Evolutionary conservation across 2,797 vertebrate genomes (phyloP).

Genomic region (Crocodylus rhombifer): DNA sequence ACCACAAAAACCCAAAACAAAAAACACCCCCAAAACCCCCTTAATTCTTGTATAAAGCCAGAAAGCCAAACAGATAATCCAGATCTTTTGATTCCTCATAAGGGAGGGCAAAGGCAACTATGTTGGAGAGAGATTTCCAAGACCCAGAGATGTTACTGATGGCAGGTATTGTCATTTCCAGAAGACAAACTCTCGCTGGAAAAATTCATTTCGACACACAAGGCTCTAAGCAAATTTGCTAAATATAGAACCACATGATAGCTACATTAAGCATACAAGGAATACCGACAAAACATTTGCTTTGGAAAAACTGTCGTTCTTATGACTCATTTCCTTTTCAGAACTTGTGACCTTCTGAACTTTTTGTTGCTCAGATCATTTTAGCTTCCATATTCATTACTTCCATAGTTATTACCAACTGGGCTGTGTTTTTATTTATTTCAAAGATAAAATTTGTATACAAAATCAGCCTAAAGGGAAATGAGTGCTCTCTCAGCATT

Average conservation of each 20-base stretch:
- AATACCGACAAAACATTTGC: conserved; percentile 68
- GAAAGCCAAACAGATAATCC: neutral
- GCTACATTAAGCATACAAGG: conserved; percentile 61
- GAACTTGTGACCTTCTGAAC: neutral
- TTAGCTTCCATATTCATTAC: neutral
- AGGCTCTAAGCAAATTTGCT: conserved; percentile 66
- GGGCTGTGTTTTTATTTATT: neutral
- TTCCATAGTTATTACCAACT: neutral
- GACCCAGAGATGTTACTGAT: neutral
- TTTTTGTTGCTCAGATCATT: neutral
- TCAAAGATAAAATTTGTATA: neutral
- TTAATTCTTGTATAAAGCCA: neutral
- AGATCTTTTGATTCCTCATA: neutral
- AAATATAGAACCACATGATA: conserved; percentile 66
- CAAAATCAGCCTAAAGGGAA: neutral
- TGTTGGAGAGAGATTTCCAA: neutral
- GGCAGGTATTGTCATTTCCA: conserved; percentile 24
- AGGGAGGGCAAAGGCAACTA: neutral
- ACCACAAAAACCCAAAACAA: too few relatives aligned
- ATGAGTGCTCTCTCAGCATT: conserved; percentile 15
- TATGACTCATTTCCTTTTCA: conserved; percentile 19
- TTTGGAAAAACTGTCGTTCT: conserved; percentile 60
- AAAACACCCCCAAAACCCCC: too few relatives aligned
- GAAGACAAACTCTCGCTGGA: conserved; percentile 28
- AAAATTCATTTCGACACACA: conserved; percentile 51